Base-by-base conservation (phyloP, 2,113 vertebrate genomes). In the Dromas ardeola region DNA sequence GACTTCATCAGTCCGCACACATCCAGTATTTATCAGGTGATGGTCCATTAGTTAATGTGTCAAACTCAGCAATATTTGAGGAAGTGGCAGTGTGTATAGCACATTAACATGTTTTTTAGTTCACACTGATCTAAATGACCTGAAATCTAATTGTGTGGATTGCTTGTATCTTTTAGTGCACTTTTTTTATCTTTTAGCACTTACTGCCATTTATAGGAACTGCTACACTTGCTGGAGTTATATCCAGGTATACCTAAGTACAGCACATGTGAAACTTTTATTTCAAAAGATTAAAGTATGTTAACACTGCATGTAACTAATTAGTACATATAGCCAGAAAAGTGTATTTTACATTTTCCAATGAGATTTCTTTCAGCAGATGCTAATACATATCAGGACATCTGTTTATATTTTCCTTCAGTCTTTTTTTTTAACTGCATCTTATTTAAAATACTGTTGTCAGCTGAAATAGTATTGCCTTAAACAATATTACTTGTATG, bases 381-480 rank as follows among this genome's bases (percentile, higher is more conserved):
- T 96, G 90, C 95, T 96, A 95, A 96, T 98, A 97, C 91, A 84
- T 97, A 96, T 95, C 95, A 96, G 92, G 87, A 91, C 92, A 96
- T 89, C 90, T 97, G 92, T 94, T 97, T 97, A 94, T 95, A 93
- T 97, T 97, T 97, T 96, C 43, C 76, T 96, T 86, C 76, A 67
- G 53, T 80, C 79, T 69, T 91, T 83, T 79, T 56, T 92, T 77
- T 79, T 15, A 90, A 91, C 94, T 83, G 96, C 93, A 81, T 92
- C 90, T 96, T 97, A 87, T 94, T 95, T 96, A 97, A 97, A 97
- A 95, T 80, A 93, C 86, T 93, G 53, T 93, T 95, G 96, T 98
- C 97, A 98, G 97, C 96, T 96, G 94, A 95, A 97, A 97, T 91
- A 94, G 81, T 76, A 96, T 96, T 82, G 96, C 97, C 96, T 97